Conservation (phyloP, 2,113 vertebrate genomes). For the Sardina pilchardus region DNA sequence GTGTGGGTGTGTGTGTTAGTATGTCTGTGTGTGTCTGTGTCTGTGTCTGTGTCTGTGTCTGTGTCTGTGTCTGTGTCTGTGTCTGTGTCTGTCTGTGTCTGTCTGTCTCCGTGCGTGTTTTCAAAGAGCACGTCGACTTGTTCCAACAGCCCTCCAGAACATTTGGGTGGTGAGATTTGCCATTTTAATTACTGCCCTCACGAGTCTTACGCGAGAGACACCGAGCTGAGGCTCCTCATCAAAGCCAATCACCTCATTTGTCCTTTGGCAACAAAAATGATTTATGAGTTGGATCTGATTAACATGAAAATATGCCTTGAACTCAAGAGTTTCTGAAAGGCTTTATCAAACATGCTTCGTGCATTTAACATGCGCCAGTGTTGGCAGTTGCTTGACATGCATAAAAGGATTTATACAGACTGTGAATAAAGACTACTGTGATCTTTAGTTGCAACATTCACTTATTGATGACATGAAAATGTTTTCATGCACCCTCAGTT, state of each 20-base stretch:
- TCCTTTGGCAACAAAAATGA: background rate
- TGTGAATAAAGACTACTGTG: background rate
- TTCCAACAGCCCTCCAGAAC: background rate
- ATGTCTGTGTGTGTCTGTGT: background rate
- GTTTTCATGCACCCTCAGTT: no score
- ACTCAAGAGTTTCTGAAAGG: background rate
- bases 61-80: background rate
- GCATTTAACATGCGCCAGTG: background rate
- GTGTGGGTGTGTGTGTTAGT: no score
- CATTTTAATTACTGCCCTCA: background rate
- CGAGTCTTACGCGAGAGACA: background rate
- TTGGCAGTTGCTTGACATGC: background rate
- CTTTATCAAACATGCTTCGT: background rate
- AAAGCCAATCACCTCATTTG: background rate
- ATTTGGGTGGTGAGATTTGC: background rate
- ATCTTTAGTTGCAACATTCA: background rate
- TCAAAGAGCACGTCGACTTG: background rate
- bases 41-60: background rate
- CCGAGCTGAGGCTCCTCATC: background rate
- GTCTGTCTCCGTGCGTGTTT: background rate
- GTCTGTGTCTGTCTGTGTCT: background rate
- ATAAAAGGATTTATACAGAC: background rate
- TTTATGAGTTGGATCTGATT: background rate
- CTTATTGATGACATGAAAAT: background rate
- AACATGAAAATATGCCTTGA: background rate